Conservation (phyloP, 2,113 vertebrate species). For the Herpailurus yagouaroundi region DNA sequence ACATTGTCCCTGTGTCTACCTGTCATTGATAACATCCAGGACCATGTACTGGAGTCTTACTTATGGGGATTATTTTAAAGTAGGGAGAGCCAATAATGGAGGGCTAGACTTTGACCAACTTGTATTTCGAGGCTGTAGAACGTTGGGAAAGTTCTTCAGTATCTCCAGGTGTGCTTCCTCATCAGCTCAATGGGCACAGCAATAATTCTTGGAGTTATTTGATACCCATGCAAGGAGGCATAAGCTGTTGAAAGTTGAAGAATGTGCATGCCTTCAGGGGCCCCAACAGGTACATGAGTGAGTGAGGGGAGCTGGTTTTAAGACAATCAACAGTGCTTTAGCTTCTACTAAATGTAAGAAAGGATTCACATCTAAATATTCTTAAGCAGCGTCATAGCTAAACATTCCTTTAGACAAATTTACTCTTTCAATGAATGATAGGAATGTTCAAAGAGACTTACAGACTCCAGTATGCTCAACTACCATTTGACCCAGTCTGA, state of each 20-base stretch:
- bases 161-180: not conserved
- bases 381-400: not conserved
- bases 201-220: not conserved
- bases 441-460: not conserved
- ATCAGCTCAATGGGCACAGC: not conserved
- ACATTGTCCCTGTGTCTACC: not conserved
- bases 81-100: not conserved
- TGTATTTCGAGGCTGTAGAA: not conserved
- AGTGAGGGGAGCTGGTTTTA: not conserved
- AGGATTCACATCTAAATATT: not conserved
- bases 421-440: not conserved
- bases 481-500: not conserved
- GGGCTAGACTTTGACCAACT: not conserved
- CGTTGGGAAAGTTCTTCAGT: not conserved
- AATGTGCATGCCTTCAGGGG: not conserved
- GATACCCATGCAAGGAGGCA: not conserved
- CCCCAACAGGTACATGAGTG: not conserved
- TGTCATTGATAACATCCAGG: not conserved
- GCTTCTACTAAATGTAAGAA: not conserved
- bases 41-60: not conserved
- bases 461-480: not conserved
- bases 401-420: constrained; percentile 24
- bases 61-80: not conserved
- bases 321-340: not conserved
- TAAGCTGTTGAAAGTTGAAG: not conserved